Base-by-base conservation (phyloP, 1,140 invertebrate genomes). In the Apis mellifera region DNA sequence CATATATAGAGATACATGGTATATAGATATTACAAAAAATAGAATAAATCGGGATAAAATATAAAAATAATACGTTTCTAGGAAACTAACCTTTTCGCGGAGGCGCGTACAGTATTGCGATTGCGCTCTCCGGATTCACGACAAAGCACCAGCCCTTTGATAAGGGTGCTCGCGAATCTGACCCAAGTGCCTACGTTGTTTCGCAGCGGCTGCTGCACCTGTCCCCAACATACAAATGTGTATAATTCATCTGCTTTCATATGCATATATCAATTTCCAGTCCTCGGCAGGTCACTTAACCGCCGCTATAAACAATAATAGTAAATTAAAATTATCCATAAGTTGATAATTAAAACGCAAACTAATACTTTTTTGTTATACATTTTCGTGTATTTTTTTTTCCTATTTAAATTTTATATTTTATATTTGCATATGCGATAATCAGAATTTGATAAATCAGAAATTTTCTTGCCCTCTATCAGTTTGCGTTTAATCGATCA, bases 141-240 rank as follows among this genome's bases (percentile, higher is more conserved):
- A 96, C 93, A 96, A 96, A 95, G 97, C 96, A 94, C 96, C 97
- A 93, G 97, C 97, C 95, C 97, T 97, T 96, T 98, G 97, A 96
- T 98, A 98, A 95, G 97, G 97, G 96, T 98, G 97, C 95, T 98
- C 97, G 95, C 97, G 96, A 94, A 97, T 96, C 95, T 97, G 96
- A 95, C 96, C 96, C 95, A 97, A 95, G 95, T 96, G 96, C 93
- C 96, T 96, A 92, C 96, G 95, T 94, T 96, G 95, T 94, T 96
- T 96, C 89, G 95, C 96, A 94, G 95, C 96, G 94, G 96, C 96
- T 95, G 97, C 96, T 95, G 96, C 96, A 95, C 95, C 94, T 93
- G 93, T 94, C 89, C 92, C 92, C 92, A 94, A 93, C 92, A 94
- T 93, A 91, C 85, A 93, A 93, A 91, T 84, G 83, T 93, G 83